Evolutionary conservation across 2,113 vertebrate species (phyloP).

Genomic region (Podarcis cretensis): DNA sequence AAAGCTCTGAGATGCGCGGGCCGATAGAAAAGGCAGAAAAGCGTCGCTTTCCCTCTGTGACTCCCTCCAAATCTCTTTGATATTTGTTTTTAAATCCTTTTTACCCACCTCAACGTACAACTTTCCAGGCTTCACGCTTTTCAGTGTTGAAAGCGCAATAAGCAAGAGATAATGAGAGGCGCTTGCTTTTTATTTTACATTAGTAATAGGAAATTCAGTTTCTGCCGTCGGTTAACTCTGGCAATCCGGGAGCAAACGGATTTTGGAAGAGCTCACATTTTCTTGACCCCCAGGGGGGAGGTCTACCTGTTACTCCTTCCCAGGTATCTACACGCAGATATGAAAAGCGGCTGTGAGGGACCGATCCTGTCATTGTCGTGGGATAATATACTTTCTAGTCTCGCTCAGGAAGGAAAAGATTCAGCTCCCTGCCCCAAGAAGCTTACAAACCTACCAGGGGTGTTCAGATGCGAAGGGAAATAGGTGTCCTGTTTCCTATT

Average conservation of each 20-base stretch:
- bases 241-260: neutral
- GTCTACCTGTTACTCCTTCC: too few relatives aligned
- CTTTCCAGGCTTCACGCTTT: neutral
- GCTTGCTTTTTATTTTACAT: too few relatives aligned
- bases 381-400: too few relatives aligned
- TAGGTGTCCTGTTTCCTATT: too few relatives aligned
- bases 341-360: too few relatives aligned
- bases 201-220: neutral
- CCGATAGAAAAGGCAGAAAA: neutral
- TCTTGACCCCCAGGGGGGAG: too few relatives aligned
- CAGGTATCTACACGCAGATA: too few relatives aligned
- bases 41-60: neutral
- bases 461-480: too few relatives aligned
- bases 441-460: neutral
- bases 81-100: too few relatives aligned
- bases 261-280: rapidly evolving
- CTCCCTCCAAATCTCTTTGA: neutral
- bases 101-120: neutral
- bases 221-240: neutral
- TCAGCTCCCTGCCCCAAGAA: neutral
- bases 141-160: neutral
- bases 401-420: too few relatives aligned
- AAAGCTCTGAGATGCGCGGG: neutral
- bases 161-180: neutral
- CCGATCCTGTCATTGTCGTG: too few relatives aligned